phyloP scores from a whole-genome alignment of 1,140 invertebrate genomes.

The Microplitis mediator region DNA sequence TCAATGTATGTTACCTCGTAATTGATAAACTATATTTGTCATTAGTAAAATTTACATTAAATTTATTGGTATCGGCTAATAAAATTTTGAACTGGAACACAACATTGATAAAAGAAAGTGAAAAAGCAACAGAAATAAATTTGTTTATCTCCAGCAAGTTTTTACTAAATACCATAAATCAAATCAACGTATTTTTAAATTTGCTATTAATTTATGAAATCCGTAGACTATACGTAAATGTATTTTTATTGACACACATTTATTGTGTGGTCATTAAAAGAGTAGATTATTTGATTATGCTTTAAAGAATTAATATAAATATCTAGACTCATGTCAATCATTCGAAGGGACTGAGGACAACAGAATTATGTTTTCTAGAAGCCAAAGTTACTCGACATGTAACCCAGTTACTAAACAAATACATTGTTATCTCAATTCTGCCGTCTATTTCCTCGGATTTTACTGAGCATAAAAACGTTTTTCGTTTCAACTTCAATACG shows the following conservation, averaged over 20 bases:
- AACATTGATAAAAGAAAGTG: too few relatives aligned
- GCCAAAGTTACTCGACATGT: slow-evolving; percentile 2
- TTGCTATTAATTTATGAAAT: too few relatives aligned
- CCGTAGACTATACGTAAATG: neutral
- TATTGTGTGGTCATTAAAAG: neutral
- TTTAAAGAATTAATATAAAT: neutral
- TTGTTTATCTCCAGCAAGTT: too few relatives aligned
- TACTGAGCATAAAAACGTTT: neutral
- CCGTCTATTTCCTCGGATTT: neutral
- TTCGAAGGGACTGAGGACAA: neutral
- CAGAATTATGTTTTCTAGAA: neutral
- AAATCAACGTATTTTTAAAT: too few relatives aligned
- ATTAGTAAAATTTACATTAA: too few relatives aligned
- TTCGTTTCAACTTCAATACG: neutral
- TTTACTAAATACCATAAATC: too few relatives aligned
- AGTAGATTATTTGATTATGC: neutral
- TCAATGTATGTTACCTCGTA: too few relatives aligned
- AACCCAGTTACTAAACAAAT: slow-evolving; percentile 15
- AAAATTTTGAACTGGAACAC: too few relatives aligned
- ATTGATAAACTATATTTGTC: too few relatives aligned
- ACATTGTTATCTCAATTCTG: neutral
- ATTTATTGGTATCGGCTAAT: too few relatives aligned
- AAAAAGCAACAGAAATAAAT: too few relatives aligned
- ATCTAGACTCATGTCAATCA: neutral
- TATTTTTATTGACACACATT: neutral